Evolutionary conservation across 1,140 invertebrate species (phyloP).

Genomic region (Heterodera carotae): DNA sequence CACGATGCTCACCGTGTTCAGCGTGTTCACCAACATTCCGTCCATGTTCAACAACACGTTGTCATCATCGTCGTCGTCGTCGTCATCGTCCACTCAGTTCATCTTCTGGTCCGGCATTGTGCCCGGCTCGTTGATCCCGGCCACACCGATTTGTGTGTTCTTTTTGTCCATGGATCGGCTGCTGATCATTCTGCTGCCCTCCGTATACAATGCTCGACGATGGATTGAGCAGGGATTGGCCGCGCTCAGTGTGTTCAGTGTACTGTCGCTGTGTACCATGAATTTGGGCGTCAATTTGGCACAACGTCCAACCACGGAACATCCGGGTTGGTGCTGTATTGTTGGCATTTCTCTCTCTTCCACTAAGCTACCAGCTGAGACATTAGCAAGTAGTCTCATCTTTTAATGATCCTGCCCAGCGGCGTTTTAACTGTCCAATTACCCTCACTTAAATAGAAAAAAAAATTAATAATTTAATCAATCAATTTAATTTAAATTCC

Average conservation of each 20-base stretch:
- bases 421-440: too few relatives aligned
- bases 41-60: not conserved
- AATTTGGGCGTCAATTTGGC: conserved; percentile 31
- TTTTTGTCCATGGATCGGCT: conserved; percentile 29
- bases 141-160: conserved; percentile 28
- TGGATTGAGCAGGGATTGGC: conserved; percentile 9
- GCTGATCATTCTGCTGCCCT: conserved; percentile 22
- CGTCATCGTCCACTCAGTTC: not conserved
- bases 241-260: conserved; percentile 2
- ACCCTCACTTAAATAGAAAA: too few relatives aligned
- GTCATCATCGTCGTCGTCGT: too few relatives aligned
- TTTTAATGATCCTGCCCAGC: too few relatives aligned
- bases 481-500: too few relatives aligned
- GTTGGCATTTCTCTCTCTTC: too few relatives aligned
- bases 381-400: too few relatives aligned
- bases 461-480: too few relatives aligned
- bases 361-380: too few relatives aligned
- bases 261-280: conserved; percentile 18
- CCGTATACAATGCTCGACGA: conserved; percentile 10
- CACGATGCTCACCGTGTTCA: not conserved
- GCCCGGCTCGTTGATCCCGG: conserved; percentile 23
- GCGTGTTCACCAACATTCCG: not conserved
- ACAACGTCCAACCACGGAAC: conserved; percentile 23
- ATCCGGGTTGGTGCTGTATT: conserved; percentile 1
- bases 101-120: conserved; percentile 35